Conservation (phyloP, 2,888 invertebrate genomes). For the Ectemnius lituratus region DNA sequence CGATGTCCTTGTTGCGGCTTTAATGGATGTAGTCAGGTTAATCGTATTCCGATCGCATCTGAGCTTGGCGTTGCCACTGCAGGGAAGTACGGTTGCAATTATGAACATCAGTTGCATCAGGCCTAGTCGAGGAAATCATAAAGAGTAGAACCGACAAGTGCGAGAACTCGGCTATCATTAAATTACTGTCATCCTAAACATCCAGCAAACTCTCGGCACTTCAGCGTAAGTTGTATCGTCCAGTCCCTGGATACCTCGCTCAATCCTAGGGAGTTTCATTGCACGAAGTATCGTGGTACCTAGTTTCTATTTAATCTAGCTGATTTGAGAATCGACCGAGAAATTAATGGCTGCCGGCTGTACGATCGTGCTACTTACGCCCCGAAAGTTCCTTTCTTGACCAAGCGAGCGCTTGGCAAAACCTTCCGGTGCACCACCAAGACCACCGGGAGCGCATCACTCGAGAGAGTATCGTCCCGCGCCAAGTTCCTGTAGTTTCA, state of each 20-base stretch:
- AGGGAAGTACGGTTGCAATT: constrained; percentile 47
- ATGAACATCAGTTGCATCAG: constrained; percentile 55
- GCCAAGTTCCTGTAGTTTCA: constrained; percentile 1
- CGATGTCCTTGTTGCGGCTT: constrained; percentile 25
- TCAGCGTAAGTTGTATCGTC: neutral
- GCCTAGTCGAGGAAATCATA: constrained; percentile 43
- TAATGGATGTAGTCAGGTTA: constrained; percentile 28
- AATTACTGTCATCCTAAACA: constrained; percentile 41
- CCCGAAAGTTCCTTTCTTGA: constrained; percentile 8
- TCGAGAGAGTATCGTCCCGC: neutral
- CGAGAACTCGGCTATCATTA: constrained; percentile 38
- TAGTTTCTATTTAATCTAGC: constrained; percentile 29
- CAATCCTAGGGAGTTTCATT: constrained; percentile 39
- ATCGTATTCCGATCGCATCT: constrained; percentile 51
- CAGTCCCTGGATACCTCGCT: neutral
- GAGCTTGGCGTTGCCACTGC: constrained; percentile 27
- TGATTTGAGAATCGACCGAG: constrained; percentile 16
- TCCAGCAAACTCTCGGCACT: neutral
- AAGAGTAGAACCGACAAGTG: constrained; percentile 52
- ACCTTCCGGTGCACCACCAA: neutral
- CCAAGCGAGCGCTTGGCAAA: neutral
- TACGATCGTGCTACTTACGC: neutral
- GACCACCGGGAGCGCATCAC: neutral
- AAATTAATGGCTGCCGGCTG: constrained; percentile 13
- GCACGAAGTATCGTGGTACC: constrained; percentile 9